phyloP scores from a whole-genome alignment of 2,888 invertebrate genomes.

The Geotrupes spiniger region DNA sequence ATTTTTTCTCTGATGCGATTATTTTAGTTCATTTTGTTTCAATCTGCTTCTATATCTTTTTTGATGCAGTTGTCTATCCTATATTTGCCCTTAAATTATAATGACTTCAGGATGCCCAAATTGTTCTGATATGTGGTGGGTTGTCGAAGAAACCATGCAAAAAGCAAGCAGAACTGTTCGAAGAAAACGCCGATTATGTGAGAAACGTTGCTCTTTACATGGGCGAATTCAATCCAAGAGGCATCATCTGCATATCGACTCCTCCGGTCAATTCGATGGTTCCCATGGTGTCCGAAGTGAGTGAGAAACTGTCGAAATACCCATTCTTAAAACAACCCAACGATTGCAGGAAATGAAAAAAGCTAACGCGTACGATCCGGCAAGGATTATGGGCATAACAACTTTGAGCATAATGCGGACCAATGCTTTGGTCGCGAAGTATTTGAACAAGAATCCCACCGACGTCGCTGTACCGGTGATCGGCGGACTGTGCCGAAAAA shows the following conservation, averaged over 20 bases:
- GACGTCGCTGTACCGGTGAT: conserved; percentile 41
- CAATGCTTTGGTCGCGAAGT: conserved; percentile 36
- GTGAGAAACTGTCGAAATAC: not conserved
- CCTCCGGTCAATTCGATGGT: conserved; percentile 46
- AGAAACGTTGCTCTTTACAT: conserved; percentile 40
- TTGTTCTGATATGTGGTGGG: conserved; percentile 45
- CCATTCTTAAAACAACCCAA: conserved; percentile 6
- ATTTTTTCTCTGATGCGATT: too few relatives aligned
- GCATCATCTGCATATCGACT: conserved; percentile 42
- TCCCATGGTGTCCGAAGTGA: conserved; percentile 46
- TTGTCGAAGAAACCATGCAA: conserved; percentile 32
- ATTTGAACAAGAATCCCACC: conserved; percentile 33
- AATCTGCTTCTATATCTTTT: too few relatives aligned
- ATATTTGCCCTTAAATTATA: too few relatives aligned
- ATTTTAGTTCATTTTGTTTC: too few relatives aligned
- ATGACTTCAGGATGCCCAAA: conserved; percentile 40
- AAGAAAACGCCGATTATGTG: conserved; percentile 41
- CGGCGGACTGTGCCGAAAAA: conserved; percentile 40
- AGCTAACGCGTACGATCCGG: conserved; percentile 38
- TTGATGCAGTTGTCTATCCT: too few relatives aligned
- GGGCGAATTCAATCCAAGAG: conserved; percentile 44
- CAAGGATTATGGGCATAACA: conserved; percentile 43
- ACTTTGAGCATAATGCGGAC: conserved; percentile 36
- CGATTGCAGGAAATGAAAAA: conserved; percentile 43
- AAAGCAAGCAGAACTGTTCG: conserved; percentile 37